Conservation (phyloP, 1,140 invertebrate species). For the Centruroides vittatus region DNA sequence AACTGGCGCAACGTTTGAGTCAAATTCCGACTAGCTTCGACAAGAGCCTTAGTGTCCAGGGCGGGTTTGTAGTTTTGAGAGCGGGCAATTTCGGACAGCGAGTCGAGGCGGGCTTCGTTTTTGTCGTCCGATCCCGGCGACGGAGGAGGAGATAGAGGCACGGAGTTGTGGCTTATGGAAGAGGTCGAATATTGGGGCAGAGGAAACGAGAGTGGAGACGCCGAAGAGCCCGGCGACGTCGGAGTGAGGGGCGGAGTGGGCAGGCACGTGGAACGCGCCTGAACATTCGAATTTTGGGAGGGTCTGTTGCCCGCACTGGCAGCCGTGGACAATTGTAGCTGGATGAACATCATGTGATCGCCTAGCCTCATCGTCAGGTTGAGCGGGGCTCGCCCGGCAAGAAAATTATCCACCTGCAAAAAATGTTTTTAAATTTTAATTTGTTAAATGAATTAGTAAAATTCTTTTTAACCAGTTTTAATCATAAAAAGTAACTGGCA, state of each 20-base stretch:
- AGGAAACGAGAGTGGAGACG: neutral
- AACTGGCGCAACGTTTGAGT: conserved; percentile 81
- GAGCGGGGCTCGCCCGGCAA: conserved; percentile 80
- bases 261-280: conserved; percentile 17
- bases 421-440: too few species aligned
- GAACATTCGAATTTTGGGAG: conserved; percentile 8
- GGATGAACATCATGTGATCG: conserved; percentile 94
- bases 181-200: conserved; percentile 1
- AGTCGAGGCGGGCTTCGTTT: too few species aligned
- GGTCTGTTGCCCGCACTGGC: conserved; percentile 14
- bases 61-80: neutral
- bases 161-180: neutral
- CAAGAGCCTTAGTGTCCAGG: conserved; percentile 55
- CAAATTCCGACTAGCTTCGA: conserved; percentile 76
- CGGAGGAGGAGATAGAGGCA: conserved; percentile 7
- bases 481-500: too few species aligned
- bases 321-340: conserved; percentile 72
- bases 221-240: neutral
- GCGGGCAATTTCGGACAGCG: too few species aligned
- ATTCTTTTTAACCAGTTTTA: too few species aligned
- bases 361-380: conserved; percentile 87
- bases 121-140: neutral
- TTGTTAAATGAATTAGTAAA: too few species aligned
- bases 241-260: conserved; percentile 7
- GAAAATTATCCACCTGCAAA: conserved; percentile 72